Percentiles rank a stretch among this genome's conserved stretches.
Conservation (phyloP, 2,888 invertebrate genomes). For the Stenurella melanura region DNA sequence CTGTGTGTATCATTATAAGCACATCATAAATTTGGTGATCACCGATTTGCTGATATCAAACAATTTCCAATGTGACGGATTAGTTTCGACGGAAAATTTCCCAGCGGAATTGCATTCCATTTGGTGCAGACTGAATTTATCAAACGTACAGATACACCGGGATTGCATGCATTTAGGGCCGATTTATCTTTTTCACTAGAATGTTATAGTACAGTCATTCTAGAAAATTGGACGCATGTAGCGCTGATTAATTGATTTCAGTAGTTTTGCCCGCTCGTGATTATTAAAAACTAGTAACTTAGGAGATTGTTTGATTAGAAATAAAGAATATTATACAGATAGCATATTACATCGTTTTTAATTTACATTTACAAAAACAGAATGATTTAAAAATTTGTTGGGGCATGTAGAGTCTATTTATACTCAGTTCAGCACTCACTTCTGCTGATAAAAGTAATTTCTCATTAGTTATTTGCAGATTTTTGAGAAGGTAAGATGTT, state of each 20-base stretch:
- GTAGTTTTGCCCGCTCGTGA: background rate
- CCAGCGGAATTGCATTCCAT: slow-evolving; percentile 69
- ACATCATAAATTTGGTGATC: slow-evolving; percentile 68
- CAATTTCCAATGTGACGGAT: slow-evolving; percentile 69
- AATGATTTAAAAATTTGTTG: too few relatives aligned
- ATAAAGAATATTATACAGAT: too few relatives aligned
- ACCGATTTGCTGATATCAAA: slow-evolving; percentile 67
- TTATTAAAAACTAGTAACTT: too few relatives aligned
- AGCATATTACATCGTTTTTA: too few relatives aligned
- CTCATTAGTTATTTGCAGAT: too few relatives aligned
- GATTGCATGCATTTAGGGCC: slow-evolving; percentile 62
- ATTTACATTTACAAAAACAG: too few relatives aligned
- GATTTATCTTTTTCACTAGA: slow-evolving; percentile 68
- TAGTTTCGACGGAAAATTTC: slow-evolving; percentile 69
- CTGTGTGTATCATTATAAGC: slow-evolving; percentile 65
- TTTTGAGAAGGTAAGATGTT: too few relatives aligned
- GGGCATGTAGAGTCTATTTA: too few relatives aligned
- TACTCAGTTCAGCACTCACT: too few relatives aligned
- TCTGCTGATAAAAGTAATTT: too few relatives aligned
- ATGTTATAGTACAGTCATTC: slow-evolving; percentile 51
- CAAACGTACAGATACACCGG: slow-evolving; percentile 63
- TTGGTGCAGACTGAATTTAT: slow-evolving; percentile 64
- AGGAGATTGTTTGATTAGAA: too few relatives aligned
- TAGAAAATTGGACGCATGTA: slow-evolving; percentile 23
- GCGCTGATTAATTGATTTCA: background rate